phyloP scores from a whole-genome alignment of 2,888 invertebrate species.

The Agriopis marginaria region DNA sequence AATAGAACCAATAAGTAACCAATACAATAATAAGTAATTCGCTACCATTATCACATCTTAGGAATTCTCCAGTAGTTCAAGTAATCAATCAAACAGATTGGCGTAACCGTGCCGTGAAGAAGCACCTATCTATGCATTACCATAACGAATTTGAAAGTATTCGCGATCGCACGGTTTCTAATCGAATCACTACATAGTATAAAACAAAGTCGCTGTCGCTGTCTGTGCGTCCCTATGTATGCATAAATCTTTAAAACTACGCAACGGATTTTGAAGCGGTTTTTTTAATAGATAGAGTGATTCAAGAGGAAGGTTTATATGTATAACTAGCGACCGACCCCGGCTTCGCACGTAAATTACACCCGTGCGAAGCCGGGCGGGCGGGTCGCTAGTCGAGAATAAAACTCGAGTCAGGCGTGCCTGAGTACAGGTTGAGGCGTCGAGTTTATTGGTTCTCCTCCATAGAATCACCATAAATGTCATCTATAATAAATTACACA shows the following conservation, averaged over 20 bases:
- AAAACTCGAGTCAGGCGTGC: slow-evolving; percentile 46
- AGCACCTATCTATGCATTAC: slow-evolving; percentile 7
- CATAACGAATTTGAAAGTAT: slow-evolving; percentile 52
- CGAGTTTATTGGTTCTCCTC: slow-evolving; percentile 68
- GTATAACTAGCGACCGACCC: too few species aligned
- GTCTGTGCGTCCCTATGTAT: too few species aligned
- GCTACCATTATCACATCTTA: slow-evolving; percentile 13
- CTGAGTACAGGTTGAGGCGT: slow-evolving; percentile 64
- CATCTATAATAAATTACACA: slow-evolving; percentile 74
- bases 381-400: slow-evolving; percentile 36
- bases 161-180: slow-evolving; percentile 57
- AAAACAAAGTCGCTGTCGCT: too few species aligned
- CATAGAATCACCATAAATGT: slow-evolving; percentile 78
- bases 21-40: neutral
- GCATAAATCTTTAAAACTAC: too few species aligned
- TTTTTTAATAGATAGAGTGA: too few species aligned
- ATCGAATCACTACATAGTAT: too few species aligned
- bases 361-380: too few species aligned
- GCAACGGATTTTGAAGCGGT: too few species aligned
- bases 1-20: too few species aligned
- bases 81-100: slow-evolving; percentile 21
- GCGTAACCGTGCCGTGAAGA: slow-evolving; percentile 8
- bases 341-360: too few species aligned
- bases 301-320: too few species aligned
- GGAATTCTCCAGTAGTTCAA: neutral